phyloP scores from a whole-genome alignment of 2,888 invertebrate genomes.

The Aromia moschata region DNA sequence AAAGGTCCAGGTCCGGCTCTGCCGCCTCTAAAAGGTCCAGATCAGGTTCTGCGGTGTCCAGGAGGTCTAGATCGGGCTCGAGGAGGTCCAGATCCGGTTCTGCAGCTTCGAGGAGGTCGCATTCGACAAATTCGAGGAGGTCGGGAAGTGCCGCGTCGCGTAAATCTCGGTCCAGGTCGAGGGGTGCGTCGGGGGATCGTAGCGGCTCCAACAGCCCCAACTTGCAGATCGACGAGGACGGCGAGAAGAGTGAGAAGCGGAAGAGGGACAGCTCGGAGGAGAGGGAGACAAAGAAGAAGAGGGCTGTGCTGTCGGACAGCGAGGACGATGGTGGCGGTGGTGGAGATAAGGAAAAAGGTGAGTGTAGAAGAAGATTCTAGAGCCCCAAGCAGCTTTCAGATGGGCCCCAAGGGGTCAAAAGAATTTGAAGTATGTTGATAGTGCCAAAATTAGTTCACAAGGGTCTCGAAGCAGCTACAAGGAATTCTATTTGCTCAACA shows the following conservation, averaged over 20 bases:
- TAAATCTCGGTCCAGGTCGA: constrained; percentile 46
- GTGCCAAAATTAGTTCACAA: too few species aligned
- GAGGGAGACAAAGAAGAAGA: constrained; percentile 61
- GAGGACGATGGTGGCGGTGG: constrained; percentile 65
- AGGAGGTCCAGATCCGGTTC: constrained; percentile 42
- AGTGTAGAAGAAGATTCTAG: too few species aligned
- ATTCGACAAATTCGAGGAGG: constrained; percentile 36
- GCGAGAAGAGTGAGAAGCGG: constrained; percentile 58
- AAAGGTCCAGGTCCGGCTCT: constrained; percentile 42
- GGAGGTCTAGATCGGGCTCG: constrained; percentile 40
- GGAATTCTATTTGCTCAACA: neutral
- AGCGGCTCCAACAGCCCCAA: constrained; percentile 63
- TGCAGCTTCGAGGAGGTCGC: constrained; percentile 34
- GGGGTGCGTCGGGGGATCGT: constrained; percentile 35
- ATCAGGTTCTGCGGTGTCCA: constrained; percentile 40
- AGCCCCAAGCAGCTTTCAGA: too few species aligned
- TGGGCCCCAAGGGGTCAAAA: too few species aligned
- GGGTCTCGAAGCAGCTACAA: too few species aligned
- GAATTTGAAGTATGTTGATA: too few species aligned
- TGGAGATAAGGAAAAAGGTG: constrained; percentile 44
- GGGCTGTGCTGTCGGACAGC: constrained; percentile 73
- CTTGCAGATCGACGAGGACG: constrained; percentile 64
- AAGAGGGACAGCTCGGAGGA: constrained; percentile 56
- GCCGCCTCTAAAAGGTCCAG: constrained; percentile 42
- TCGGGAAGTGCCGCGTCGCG: constrained; percentile 49